Percentiles rank a stretch among this genome's conserved stretches.
Conservation (phyloP, 2,797 vertebrate genomes). For the Onychomys torridus region DNA sequence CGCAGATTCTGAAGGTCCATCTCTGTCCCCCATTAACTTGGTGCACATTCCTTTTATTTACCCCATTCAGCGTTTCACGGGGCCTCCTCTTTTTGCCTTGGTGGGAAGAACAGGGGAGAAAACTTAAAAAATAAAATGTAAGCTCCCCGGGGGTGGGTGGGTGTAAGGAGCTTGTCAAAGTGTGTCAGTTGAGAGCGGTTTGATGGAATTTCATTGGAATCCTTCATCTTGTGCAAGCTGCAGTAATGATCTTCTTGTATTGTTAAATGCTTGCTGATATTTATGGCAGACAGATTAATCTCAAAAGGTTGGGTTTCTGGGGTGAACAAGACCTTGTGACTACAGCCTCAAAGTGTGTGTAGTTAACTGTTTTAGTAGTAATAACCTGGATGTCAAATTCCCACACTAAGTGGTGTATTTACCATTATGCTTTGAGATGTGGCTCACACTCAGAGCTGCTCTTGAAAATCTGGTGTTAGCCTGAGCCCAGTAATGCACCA, state of each 20-base stretch:
- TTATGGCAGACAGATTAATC: slow-evolving; percentile 65
- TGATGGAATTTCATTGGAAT: slow-evolving; percentile 87
- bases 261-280: slow-evolving; percentile 65
- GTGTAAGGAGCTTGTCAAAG: slow-evolving; percentile 81
- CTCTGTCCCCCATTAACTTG: slow-evolving; percentile 65
- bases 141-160: slow-evolving; percentile 45
- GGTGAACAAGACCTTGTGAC: slow-evolving; percentile 43
- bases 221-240: slow-evolving; percentile 76
- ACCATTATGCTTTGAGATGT: slow-evolving; percentile 19
- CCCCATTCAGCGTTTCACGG: slow-evolving; percentile 71
- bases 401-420: neutral
- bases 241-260: slow-evolving; percentile 75
- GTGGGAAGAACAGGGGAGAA: slow-evolving; percentile 68
- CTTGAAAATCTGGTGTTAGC: slow-evolving; percentile 10
- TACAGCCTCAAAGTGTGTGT: neutral
- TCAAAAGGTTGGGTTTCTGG: slow-evolving; percentile 61
- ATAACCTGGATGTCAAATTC: slow-evolving; percentile 35
- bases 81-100: slow-evolving; percentile 76
- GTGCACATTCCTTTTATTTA: slow-evolving; percentile 78
- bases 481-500: neutral
- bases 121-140: slow-evolving; percentile 26
- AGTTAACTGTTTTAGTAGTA: slow-evolving; percentile 27
- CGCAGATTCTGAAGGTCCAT: slow-evolving; percentile 65
- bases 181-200: slow-evolving; percentile 78
- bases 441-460: neutral